Base-by-base conservation (phyloP, 2,797 vertebrate genomes). In the Enteromius viviparus region DNA sequence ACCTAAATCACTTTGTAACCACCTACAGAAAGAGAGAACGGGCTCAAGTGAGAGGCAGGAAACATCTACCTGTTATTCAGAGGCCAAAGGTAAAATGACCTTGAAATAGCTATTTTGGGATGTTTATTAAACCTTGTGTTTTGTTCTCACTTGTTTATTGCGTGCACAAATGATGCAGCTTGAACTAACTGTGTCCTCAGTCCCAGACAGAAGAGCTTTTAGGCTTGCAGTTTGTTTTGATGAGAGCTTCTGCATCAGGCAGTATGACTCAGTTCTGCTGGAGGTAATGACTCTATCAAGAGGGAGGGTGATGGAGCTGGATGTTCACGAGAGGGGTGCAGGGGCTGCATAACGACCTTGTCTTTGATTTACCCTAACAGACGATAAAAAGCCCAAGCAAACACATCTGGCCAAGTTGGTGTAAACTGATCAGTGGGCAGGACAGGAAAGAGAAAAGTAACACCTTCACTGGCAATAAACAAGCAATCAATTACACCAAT, bases 351-450 rank as follows among this genome's bases (percentile, higher is more conserved):
- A 40, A 77, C 85, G 84, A 87, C 85, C 85, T 89, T 88, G 85
- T 80, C 84, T 77, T 84, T 65, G 75, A 84, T 74, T 85, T 77
- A 60, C 37, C 60, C 83, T 75, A 82, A 84, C 75, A 84, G 84
- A 86, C 58, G 82, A 88, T 87, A 84, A 88, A 85, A 58, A 47
- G 66, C 62, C 86, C 89, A 86, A 87, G 84, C 85, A 87, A 87
- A 88, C 86, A 88, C 37, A 87, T 85, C 85, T 86, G 83, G 75
- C 58, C 26, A 51, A 86, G 87, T 82, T 88, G 79, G 55, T 87
- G 66, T 83, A 86, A 85, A 70, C 53, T 51, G 45, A 78, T 81
- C 49, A 79, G 80, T 60, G 69, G 82, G 82, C 1, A 49, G 84
- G 26, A 64, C 65, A 83, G 79, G 45, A 77, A 82, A 86, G 42